phyloP scores from a whole-genome alignment of 2,113 vertebrate species.

The Hemichromis elongatus region DNA sequence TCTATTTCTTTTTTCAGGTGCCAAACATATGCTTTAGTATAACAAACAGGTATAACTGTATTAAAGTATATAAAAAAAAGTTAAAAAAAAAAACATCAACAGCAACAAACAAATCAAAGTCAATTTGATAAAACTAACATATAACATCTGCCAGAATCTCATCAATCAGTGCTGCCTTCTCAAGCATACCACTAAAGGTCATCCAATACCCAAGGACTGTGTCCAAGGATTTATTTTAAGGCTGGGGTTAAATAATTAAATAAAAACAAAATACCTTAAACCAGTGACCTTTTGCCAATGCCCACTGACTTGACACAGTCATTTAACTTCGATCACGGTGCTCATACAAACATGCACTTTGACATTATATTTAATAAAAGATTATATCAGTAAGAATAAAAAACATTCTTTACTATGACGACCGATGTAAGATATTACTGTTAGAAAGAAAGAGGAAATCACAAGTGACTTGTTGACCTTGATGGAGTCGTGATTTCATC shows the following conservation, averaged over 20 bases:
- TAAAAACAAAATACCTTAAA: conserved; percentile 12
- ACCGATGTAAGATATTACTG: not conserved
- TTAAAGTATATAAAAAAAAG: not conserved
- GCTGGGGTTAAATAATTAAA: conserved; percentile 22
- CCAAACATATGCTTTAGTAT: rapidly evolving
- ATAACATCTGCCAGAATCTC: conserved; percentile 35
- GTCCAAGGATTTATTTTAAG: conserved; percentile 32
- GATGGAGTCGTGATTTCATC: not conserved
- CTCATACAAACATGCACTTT: not conserved
- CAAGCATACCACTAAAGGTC: conserved; percentile 30
- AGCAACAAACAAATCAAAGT: conserved; percentile 8
- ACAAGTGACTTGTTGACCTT: conserved; percentile 1
- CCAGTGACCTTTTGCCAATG: conserved; percentile 30
- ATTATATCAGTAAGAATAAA: conserved; percentile 12
- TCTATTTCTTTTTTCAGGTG: not conserved
- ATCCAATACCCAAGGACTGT: not conserved
- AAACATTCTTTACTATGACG: not conserved
- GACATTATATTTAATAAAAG: conserved; percentile 23
- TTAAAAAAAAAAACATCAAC: too few species aligned
- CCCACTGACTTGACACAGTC: not conserved
- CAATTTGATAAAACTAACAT: conserved; percentile 44
- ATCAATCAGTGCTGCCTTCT: conserved; percentile 31
- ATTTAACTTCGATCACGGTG: not conserved
- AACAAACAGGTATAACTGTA: not conserved
- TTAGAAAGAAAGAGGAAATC: not conserved